Evolutionary conservation across 2,113 vertebrate genomes (phyloP).

Genomic region (Neolamprologus kungweensis): DNA sequence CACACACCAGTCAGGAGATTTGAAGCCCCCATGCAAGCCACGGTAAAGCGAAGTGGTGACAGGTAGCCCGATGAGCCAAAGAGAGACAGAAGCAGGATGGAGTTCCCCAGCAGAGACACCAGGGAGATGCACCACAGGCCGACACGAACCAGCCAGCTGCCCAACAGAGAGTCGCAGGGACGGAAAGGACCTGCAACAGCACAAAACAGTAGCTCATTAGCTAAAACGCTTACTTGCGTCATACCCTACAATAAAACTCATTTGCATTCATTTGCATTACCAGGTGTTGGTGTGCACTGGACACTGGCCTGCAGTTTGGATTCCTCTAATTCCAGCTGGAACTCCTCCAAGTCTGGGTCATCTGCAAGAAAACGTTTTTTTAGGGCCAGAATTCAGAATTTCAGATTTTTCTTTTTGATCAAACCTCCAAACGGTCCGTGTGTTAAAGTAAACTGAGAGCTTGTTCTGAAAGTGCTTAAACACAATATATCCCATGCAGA

Average conservation of each 20-base stretch:
- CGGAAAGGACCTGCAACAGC: slow-evolving; percentile 84
- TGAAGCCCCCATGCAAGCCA: slow-evolving; percentile 84
- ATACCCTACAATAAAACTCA: background rate
- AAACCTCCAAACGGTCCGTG: background rate
- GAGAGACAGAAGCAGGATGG: slow-evolving; percentile 79
- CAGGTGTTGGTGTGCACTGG: slow-evolving; percentile 87
- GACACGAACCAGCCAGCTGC: slow-evolving; percentile 90
- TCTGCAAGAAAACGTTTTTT: slow-evolving; percentile 68
- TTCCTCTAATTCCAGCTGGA: slow-evolving; percentile 83
- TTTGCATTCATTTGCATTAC: slow-evolving; percentile 52
- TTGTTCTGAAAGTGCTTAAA: background rate
- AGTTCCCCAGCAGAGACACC: slow-evolving; percentile 81
- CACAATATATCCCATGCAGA: background rate
- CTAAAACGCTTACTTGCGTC: accelerated
- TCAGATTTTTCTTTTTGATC: background rate
- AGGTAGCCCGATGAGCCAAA: slow-evolving; percentile 78
- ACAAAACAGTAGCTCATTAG: background rate
- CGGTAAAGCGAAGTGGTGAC: slow-evolving; percentile 82
- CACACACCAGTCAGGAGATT: slow-evolving; percentile 83
- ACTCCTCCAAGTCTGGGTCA: slow-evolving; percentile 85
- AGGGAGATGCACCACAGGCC: slow-evolving; percentile 84
- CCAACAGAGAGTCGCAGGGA: slow-evolving; percentile 88
- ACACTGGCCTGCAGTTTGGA: slow-evolving; percentile 79
- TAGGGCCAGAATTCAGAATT: background rate
- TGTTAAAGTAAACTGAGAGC: background rate